A percentile compares a stretch with the other conserved stretches of the same genome.
Conservation (phyloP, 2,888 invertebrate genomes). For the Abrostola tripartita region DNA sequence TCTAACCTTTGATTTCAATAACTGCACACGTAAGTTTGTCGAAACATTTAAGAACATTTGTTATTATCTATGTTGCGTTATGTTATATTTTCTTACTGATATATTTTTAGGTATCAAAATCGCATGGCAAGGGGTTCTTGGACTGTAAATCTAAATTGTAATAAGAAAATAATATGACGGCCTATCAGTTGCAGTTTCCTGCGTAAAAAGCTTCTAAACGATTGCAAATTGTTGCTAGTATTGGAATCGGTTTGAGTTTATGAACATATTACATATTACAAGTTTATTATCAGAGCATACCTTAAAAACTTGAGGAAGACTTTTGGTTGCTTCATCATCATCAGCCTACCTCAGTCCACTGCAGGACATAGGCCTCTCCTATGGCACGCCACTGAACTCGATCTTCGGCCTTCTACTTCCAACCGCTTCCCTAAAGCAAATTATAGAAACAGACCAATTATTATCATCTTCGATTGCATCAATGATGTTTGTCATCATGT, state of each 20-base stretch:
- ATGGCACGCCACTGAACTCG: too few species aligned
- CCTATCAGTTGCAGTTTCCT: conserved; percentile 57
- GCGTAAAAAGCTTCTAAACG: conserved; percentile 65
- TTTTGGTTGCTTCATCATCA: background rate
- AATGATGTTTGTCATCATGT: background rate
- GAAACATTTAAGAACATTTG: conserved; percentile 27
- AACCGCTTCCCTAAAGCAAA: too few species aligned
- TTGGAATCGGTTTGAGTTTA: conserved; percentile 39
- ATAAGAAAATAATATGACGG: conserved; percentile 52
- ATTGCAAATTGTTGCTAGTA: conserved; percentile 62
- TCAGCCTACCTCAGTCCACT: too few species aligned
- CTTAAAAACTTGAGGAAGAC: conserved; percentile 6
- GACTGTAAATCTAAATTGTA: conserved; percentile 23
- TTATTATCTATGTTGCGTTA: conserved; percentile 3
- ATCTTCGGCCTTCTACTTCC: too few species aligned
- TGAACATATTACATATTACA: conserved; percentile 24
- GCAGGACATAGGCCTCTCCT: too few species aligned
- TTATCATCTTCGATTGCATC: background rate
- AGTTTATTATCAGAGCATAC: conserved; percentile 17
- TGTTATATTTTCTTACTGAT: conserved; percentile 4
- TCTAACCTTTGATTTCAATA: conserved; percentile 31
- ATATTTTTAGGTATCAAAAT: conserved; percentile 15
- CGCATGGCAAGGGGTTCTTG: conserved; percentile 5
- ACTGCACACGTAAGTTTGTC: conserved; percentile 44
- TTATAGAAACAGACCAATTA: too few species aligned